Evolutionary conservation across 2,888 invertebrate genomes (phyloP).

Genomic region (Callimorpha dominula): DNA sequence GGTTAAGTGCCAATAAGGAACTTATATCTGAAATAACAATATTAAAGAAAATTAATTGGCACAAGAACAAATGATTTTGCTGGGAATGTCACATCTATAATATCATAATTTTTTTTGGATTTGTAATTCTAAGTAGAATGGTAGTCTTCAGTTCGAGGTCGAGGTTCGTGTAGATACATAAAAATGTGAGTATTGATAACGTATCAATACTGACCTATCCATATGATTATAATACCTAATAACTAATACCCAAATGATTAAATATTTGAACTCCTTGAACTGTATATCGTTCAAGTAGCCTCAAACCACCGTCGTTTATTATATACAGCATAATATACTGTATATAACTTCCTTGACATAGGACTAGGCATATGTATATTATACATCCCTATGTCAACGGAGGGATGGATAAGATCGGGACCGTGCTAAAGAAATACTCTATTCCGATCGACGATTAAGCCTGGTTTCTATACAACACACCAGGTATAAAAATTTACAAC

Average conservation of each 20-base stretch:
- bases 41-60: background rate
- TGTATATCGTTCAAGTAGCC: background rate
- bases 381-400: background rate
- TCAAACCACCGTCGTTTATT: background rate
- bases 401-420: background rate
- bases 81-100: background rate
- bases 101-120: background rate
- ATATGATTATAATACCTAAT: too few species aligned
- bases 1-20: background rate
- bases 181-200: background rate
- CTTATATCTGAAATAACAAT: background rate
- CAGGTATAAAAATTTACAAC: background rate
- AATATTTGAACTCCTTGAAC: background rate
- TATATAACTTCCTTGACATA: too few species aligned
- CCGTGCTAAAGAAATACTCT: background rate
- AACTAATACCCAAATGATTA: conserved; percentile 2
- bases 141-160: background rate
- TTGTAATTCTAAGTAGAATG: background rate
- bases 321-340: background rate
- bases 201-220: background rate
- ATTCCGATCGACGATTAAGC: background rate
- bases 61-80: background rate
- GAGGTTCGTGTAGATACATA: background rate
- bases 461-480: too few species aligned
- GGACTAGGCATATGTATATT: too few species aligned